Evolutionary conservation across 1,140 invertebrate species (phyloP).

Genomic region (Penaeus indicus): DNA sequence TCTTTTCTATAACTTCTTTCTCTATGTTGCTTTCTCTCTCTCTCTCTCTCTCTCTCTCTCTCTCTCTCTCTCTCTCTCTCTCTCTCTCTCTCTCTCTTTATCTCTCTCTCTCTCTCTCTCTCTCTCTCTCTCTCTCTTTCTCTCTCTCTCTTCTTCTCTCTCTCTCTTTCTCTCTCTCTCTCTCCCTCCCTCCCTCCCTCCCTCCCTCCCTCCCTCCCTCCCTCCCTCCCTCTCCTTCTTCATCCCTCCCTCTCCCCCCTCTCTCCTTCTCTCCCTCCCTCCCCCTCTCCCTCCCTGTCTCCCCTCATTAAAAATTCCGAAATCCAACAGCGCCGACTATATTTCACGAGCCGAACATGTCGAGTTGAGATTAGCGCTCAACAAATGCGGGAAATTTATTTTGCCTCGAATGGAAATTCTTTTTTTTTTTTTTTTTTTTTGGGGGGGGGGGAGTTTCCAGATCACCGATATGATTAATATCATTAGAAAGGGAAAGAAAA

Average conservation of each 20-base stretch:
- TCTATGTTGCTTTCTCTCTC: too few species aligned
- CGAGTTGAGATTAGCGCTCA: too few species aligned
- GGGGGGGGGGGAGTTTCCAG: too few species aligned
- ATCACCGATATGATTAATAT: too few species aligned
- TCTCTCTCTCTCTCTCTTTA: background rate
- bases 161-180: background rate
- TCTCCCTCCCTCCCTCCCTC: slow-evolving; percentile 33
- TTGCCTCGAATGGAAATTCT: too few species aligned
- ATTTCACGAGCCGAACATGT: background rate
- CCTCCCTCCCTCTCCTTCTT: background rate
- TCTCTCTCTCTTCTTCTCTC: background rate
- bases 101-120: background rate
- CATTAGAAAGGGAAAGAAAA: too few species aligned
- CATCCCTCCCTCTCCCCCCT: background rate
- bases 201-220: slow-evolving; percentile 21
- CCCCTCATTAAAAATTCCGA: background rate
- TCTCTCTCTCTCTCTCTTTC: background rate
- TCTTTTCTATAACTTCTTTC: too few species aligned
- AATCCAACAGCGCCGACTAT: background rate
- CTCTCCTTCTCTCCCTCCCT: background rate
- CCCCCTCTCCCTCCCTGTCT: too few species aligned
- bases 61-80: background rate
- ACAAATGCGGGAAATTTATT: too few species aligned
- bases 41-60: background rate
- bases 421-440: too few species aligned